These are phyloP conservation scores for Brachionus calyciflorus DNA, from an alignment of 1,140 invertebrate species.

Conservation along the genomic window DNA sequence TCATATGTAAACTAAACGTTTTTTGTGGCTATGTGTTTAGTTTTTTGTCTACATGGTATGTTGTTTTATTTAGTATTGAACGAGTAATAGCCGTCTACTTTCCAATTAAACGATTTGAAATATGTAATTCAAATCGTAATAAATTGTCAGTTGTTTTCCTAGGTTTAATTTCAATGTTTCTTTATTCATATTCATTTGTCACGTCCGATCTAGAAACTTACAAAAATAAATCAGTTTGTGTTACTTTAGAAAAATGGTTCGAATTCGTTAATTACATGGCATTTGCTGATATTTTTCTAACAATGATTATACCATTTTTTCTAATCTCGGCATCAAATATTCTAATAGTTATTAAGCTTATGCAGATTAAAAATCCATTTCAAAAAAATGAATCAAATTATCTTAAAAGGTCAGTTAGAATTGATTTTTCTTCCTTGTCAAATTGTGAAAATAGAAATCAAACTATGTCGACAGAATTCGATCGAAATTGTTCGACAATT, in stretches of 20 bases:
- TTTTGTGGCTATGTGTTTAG: slow-evolving; percentile 56
- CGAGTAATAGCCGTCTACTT: slow-evolving; percentile 56
- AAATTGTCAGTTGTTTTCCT: slow-evolving; percentile 49
- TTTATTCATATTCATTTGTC: slow-evolving; percentile 52
- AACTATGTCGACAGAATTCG: background rate
- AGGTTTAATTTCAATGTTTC: slow-evolving; percentile 48
- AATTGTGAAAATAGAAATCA: background rate
- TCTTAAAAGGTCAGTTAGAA: background rate
- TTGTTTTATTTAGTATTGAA: slow-evolving; percentile 59
- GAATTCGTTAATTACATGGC: slow-evolving; percentile 23
- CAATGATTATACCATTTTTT: slow-evolving; percentile 31
- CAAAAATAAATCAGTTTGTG: background rate
- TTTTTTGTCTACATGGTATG: slow-evolving; percentile 59
- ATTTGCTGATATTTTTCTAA: background rate
- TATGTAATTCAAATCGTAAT: slow-evolving; percentile 52
- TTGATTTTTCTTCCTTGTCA: background rate
- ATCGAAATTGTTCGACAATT: background rate
- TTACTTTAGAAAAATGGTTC: slow-evolving; percentile 14
- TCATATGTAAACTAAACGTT: slow-evolving; percentile 54
- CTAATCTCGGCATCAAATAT: slow-evolving; percentile 4
- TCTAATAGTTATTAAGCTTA: slow-evolving; percentile 7
- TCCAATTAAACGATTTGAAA: slow-evolving; percentile 52
- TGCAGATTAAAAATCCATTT: slow-evolving; percentile 2
- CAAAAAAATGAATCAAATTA: background rate
- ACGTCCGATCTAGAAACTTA: slow-evolving; percentile 48